These are phyloP conservation scores for sheep (Ovis aries) DNA, from an alignment of 2,113 vertebrate species.

Conservation along the genomic window ARS-UI_Ramb_v3.0 NC_056055.1:246405501-246406000, in stretches of 20 bases:
- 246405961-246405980: not conserved
- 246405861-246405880: not conserved
- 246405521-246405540: not conserved
- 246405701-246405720: not conserved
- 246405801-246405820: not conserved
- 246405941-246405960: not conserved
- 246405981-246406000: not conserved
- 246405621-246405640: not conserved
- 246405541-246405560: not conserved
- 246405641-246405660: accelerated
- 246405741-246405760: not conserved
- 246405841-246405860: not conserved
- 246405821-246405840: not conserved
- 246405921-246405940: not conserved
- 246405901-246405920: not conserved
- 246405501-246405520: not conserved
- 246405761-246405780: not conserved
- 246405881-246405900: not conserved
- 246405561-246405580: not conserved
- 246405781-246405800: not conserved
- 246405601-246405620: not conserved
- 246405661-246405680: not conserved
- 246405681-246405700: not conserved
- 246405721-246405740: not conserved
- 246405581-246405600: not conserved